Evolutionary conservation across 2,797 vertebrate genomes (phyloP).

Genomic region (Muscicapa comitata): DNA sequence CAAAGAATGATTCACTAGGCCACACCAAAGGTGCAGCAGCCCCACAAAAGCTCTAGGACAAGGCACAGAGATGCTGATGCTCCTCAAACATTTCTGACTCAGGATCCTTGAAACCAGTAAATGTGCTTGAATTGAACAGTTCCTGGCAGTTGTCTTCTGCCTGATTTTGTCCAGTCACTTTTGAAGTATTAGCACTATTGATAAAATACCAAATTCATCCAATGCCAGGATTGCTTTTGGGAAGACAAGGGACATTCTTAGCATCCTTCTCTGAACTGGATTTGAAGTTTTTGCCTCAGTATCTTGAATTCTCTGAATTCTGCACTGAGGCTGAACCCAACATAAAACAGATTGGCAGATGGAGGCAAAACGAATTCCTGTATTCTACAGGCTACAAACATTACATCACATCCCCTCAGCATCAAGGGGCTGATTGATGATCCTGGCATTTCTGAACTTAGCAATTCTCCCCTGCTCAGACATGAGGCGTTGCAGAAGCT

Average conservation of each 20-base stretch:
- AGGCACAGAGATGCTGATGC: neutral
- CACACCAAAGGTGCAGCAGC: neutral
- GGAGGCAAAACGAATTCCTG: neutral
- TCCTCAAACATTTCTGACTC: neutral
- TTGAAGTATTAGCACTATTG: neutral
- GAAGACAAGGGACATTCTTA: neutral
- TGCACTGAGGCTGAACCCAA: neutral
- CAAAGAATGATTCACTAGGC: neutral
- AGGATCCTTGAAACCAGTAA: neutral
- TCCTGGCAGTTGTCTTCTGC: neutral
- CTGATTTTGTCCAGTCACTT: neutral
- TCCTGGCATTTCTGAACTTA: conserved; percentile 26
- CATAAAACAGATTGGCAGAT: conserved; percentile 1
- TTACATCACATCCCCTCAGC: neutral
- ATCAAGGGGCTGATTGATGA: conserved; percentile 28
- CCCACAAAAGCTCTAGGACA: neutral
- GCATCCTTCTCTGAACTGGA: neutral
- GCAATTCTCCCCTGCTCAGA: neutral
- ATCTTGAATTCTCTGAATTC: neutral
- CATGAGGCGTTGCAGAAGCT: neutral
- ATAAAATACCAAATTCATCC: neutral
- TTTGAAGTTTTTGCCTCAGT: neutral
- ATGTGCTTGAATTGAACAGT: neutral
- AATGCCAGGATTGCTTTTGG: neutral
- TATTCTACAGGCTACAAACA: neutral